These are phyloP conservation scores for Lepus timidus DNA, from an alignment of 2,113 vertebrate genomes.

Conservation along the genomic window DNA sequence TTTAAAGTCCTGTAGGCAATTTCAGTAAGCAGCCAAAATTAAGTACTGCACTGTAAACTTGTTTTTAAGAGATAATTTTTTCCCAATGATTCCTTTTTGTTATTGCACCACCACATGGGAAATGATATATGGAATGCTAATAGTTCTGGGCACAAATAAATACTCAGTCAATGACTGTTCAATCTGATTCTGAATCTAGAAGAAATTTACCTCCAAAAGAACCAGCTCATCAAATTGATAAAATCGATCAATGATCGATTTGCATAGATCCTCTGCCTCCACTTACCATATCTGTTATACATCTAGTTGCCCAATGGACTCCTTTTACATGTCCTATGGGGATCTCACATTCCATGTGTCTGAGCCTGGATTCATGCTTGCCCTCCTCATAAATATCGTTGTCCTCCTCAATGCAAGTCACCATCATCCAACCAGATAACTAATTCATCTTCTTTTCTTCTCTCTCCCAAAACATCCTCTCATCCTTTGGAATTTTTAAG, in stretches of 20 bases:
- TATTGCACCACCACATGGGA: neutral
- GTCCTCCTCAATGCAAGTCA: neutral
- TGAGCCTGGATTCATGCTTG: neutral
- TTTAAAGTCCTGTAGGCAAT: neutral
- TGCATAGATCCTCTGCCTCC: neutral
- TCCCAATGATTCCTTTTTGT: neutral
- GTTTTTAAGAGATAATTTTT: constrained; percentile 6
- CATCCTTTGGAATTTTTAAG: neutral
- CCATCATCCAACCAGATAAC: neutral
- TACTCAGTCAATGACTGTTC: neutral
- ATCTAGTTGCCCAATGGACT: neutral
- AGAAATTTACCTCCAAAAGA: neutral
- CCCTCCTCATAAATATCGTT: neutral
- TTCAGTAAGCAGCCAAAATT: neutral
- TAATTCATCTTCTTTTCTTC: neutral
- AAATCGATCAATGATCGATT: constrained; percentile 13
- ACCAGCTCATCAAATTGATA: neutral
- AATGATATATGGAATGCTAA: neutral
- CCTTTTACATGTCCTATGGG: neutral
- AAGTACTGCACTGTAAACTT: neutral
- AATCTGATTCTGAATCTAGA: neutral
- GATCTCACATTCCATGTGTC: neutral
- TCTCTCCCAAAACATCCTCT: neutral
- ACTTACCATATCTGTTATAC: neutral
- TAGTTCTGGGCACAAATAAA: neutral